These are phyloP conservation scores for Agonopterix alstromeriana DNA, from an alignment of 2,888 invertebrate genomes.

Conservation along the genomic window DNA sequence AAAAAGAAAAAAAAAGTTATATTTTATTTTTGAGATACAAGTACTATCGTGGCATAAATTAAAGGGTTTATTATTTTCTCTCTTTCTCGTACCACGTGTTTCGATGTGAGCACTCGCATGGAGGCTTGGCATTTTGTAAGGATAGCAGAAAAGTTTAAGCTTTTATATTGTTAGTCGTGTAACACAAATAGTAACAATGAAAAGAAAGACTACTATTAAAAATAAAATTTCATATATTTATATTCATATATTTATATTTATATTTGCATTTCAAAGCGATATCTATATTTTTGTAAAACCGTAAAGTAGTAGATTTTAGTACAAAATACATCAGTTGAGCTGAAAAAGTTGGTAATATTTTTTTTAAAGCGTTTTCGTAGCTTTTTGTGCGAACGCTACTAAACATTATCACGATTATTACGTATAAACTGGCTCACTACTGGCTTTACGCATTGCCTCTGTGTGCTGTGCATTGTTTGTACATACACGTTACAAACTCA, in stretches of 20 bases:
- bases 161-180: too few species aligned
- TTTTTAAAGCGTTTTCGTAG: background rate
- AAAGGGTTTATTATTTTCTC: constrained; percentile 44
- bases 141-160: background rate
- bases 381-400: constrained; percentile 26
- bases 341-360: too few species aligned
- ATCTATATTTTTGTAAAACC: too few species aligned
- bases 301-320: too few species aligned
- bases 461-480: constrained; percentile 45
- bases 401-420: constrained; percentile 66
- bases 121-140: constrained; percentile 29
- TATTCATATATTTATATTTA: too few species aligned
- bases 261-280: too few species aligned
- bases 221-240: too few species aligned
- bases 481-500: background rate
- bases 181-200: too few species aligned
- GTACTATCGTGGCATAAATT: constrained; percentile 73
- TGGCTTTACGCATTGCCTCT: constrained; percentile 56
- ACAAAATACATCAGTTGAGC: too few species aligned
- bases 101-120: constrained; percentile 36
- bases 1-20: constrained; percentile 28
- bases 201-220: too few species aligned
- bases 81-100: constrained; percentile 67
- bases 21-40: constrained; percentile 72
- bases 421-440: constrained; percentile 68